Conservation (phyloP, 2,797 vertebrate species). For the Pseudomugil gertrudae region DNA sequence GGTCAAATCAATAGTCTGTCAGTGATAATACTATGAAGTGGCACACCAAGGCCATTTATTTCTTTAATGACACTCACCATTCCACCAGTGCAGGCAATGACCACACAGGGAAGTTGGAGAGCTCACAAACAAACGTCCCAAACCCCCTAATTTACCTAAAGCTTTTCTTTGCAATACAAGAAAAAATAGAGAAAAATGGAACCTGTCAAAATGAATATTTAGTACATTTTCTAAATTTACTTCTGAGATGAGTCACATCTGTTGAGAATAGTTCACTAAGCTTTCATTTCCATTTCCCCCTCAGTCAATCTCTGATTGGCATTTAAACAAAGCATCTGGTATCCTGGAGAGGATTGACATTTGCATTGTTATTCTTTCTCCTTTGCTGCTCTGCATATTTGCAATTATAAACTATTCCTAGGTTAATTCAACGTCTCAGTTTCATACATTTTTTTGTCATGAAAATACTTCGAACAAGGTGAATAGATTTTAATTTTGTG, state of each 20-base stretch:
- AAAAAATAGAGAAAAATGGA: conserved; percentile 24
- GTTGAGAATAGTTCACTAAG: conserved; percentile 52
- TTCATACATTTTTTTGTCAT: conserved; percentile 4
- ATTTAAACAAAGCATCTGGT: conserved; percentile 66
- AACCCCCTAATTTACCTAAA: not conserved
- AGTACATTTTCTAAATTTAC: conserved; percentile 47
- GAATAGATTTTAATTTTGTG: not conserved
- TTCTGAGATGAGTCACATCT: conserved; percentile 53
- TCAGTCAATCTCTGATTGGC: conserved; percentile 60
- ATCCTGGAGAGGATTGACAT: conserved; percentile 54
- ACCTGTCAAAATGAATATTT: conserved; percentile 37
- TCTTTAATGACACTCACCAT: conserved; percentile 46
- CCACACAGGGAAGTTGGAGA: conserved; percentile 5
- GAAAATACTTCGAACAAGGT: not conserved
- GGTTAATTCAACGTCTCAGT: conserved; percentile 8
- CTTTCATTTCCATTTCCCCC: conserved; percentile 58
- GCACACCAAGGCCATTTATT: conserved; percentile 44
- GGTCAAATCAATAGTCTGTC: conserved; percentile 70
- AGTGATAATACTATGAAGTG: conserved; percentile 65
- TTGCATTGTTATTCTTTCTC: conserved; percentile 40
- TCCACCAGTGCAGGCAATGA: conserved; percentile 19
- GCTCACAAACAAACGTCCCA: not conserved
- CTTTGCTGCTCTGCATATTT: conserved; percentile 39
- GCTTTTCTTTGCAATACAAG: conserved; percentile 6
- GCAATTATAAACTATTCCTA: conserved; percentile 27